These are phyloP conservation scores for Drosophila lacicola DNA, from an alignment of 2,888 invertebrate species.

Conservation along the genomic window DNA sequence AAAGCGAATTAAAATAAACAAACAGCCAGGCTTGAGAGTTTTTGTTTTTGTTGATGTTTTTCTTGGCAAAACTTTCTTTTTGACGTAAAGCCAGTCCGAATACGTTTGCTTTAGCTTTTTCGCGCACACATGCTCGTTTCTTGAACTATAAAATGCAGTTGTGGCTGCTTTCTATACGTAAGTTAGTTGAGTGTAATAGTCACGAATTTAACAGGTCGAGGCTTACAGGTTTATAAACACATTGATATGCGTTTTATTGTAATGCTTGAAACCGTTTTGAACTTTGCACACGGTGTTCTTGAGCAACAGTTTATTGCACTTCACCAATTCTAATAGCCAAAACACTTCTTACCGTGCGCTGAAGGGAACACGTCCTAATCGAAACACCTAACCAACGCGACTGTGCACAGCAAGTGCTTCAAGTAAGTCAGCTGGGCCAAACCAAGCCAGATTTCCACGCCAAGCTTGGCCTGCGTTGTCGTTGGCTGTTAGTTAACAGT, in stretches of 20 bases:
- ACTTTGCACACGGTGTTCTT: slow-evolving; percentile 9
- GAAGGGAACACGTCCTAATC: slow-evolving; percentile 71
- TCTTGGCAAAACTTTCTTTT: slow-evolving; percentile 77
- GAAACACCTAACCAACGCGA: slow-evolving; percentile 72
- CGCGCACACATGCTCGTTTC: slow-evolving; percentile 59
- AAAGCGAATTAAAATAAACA: slow-evolving; percentile 63
- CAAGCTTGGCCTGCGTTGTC: slow-evolving; percentile 31
- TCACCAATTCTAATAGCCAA: slow-evolving; percentile 17
- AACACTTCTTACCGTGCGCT: slow-evolving; percentile 71
- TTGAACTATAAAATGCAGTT: slow-evolving; percentile 73
- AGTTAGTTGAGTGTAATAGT: slow-evolving; percentile 49
- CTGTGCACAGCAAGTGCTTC: slow-evolving; percentile 67
- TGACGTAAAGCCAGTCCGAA: slow-evolving; percentile 61
- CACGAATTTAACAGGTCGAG: slow-evolving; percentile 22
- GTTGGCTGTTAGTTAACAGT: slow-evolving; percentile 58
- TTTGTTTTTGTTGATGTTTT: slow-evolving; percentile 68
- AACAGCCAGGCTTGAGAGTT: slow-evolving; percentile 46
- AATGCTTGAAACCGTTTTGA: slow-evolving; percentile 9
- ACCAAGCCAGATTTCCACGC: slow-evolving; percentile 32
- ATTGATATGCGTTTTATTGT: slow-evolving; percentile 4
- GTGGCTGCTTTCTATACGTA: slow-evolving; percentile 67
- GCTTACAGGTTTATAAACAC: slow-evolving; percentile 3
- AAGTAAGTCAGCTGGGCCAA: slow-evolving; percentile 53
- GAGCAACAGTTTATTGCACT: slow-evolving; percentile 3
- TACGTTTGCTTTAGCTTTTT: slow-evolving; percentile 55